phyloP scores from a whole-genome alignment of 2,113 vertebrate species.

The Nyctibius bracteatus region DNA sequence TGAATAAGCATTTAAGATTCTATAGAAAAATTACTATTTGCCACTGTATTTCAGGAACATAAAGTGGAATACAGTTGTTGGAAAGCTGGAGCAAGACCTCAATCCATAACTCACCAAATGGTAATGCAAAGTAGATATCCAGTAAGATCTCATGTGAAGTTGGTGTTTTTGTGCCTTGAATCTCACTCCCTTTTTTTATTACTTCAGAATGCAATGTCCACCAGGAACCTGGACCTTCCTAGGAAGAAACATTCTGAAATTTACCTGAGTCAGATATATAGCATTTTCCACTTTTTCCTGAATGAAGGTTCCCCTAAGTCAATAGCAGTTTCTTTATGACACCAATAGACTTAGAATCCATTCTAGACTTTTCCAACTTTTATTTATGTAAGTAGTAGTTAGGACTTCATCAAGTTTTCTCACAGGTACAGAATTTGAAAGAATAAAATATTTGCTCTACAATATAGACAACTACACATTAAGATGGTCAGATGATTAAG shows the following conservation, averaged over 20 bases:
- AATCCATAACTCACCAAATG: constrained; percentile 47
- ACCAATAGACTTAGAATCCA: not conserved
- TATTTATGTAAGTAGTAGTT: not conserved
- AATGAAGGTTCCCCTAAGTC: not conserved
- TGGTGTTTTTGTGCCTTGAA: constrained; percentile 57
- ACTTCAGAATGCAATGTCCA: constrained; percentile 65
- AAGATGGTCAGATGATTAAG: not conserved
- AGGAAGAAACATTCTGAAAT: not conserved
- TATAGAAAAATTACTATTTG: not conserved
- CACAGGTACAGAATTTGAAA: not conserved
- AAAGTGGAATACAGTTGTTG: not conserved
- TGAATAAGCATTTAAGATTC: not conserved
- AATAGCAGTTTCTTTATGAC: not conserved
- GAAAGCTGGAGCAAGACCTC: not conserved
- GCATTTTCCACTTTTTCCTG: not conserved
- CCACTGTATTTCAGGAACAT: not conserved
- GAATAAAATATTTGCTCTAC: not conserved
- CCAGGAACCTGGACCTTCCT: constrained; percentile 70
- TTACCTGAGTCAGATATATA: not conserved
- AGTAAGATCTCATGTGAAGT: constrained; percentile 62
- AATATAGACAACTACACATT: not conserved
- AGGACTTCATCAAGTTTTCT: not conserved
- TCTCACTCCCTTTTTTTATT: constrained; percentile 50
- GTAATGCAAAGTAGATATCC: constrained; percentile 61
- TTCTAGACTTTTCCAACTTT: not conserved